A percentile compares a stretch with the other conserved stretches of the same genome.
phyloP scores from a whole-genome alignment of 2,113 vertebrate species.

The Sus scrofa region DNA sequence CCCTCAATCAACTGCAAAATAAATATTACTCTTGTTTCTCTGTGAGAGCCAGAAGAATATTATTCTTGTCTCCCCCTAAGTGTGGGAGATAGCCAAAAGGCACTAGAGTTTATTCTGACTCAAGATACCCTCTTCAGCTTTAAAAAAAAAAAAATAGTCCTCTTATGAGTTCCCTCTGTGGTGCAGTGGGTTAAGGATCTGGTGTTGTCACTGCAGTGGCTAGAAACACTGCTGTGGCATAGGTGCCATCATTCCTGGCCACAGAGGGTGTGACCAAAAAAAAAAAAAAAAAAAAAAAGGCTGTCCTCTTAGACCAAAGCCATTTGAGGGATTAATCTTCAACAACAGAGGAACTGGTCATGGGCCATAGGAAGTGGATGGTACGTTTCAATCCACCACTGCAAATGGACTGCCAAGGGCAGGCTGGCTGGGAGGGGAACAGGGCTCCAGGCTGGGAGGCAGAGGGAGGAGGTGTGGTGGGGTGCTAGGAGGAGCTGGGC shows the following conservation, averaged over 20 bases:
- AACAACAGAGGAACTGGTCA: background rate
- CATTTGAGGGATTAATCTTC: background rate
- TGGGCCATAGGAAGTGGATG: too few species aligned
- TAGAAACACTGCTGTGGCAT: too few species aligned
- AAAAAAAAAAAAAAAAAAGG: background rate
- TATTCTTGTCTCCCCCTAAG: background rate
- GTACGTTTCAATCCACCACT: too few species aligned
- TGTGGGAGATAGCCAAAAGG: background rate
- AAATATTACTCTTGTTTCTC: background rate
- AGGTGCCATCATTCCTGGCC: too few species aligned
- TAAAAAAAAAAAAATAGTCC: too few species aligned
- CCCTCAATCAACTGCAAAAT: background rate
- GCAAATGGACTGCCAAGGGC: background rate
- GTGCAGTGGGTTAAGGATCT: too few species aligned
- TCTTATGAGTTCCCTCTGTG: too few species aligned
- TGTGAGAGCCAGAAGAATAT: background rate
- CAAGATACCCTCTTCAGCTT: background rate
- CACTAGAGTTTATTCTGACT: background rate
- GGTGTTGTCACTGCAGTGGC: too few species aligned
- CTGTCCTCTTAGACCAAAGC: background rate
- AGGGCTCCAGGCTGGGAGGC: background rate
- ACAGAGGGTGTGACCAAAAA: too few species aligned
- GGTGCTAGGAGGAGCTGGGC: too few species aligned
- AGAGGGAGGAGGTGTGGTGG: background rate
- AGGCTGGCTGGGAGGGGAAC: accelerated